phyloP scores from a whole-genome alignment of 1,140 invertebrate genomes.

The Drosophila seguyi region DNA sequence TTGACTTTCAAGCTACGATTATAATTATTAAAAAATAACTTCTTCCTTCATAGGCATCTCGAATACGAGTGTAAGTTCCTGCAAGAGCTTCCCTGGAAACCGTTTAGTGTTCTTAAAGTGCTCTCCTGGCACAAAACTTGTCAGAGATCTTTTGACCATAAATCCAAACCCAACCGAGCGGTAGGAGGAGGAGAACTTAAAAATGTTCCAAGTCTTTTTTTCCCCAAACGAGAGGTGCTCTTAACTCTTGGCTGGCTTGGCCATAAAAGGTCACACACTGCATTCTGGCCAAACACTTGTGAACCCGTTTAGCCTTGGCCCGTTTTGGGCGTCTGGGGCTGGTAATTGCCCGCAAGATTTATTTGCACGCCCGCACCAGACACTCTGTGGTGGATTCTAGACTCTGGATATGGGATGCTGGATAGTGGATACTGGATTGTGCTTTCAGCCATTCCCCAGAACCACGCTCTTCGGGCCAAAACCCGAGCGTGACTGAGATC shows the following conservation, averaged over 20 bases:
- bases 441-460: slow-evolving; percentile 40
- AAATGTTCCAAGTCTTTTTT: slow-evolving; percentile 51
- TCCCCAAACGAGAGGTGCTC: slow-evolving; percentile 12
- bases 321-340: slow-evolving; percentile 52
- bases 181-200: slow-evolving; percentile 58
- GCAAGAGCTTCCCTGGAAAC: slow-evolving; percentile 49
- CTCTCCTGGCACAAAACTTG: slow-evolving; percentile 50
- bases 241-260: slow-evolving; percentile 14
- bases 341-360: slow-evolving; percentile 78
- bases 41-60: not conserved
- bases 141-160: slow-evolving; percentile 60
- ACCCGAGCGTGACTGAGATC: slow-evolving; percentile 72
- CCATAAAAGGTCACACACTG: slow-evolving; percentile 65
- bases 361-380: slow-evolving; percentile 73
- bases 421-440: slow-evolving; percentile 7
- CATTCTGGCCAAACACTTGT: slow-evolving; percentile 62
- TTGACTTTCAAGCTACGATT: not conserved
- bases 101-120: slow-evolving; percentile 68
- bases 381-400: slow-evolving; percentile 10
- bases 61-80: slow-evolving; percentile 7
- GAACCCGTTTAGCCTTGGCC: slow-evolving; percentile 64
- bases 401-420: not conserved
- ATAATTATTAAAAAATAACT: not conserved
- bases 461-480: slow-evolving; percentile 51
- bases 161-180: slow-evolving; percentile 42